A percentile compares a stretch with the other conserved stretches of the same genome.
Conservation (phyloP, 2,113 vertebrate genomes). For the Nibea coibor region DNA sequence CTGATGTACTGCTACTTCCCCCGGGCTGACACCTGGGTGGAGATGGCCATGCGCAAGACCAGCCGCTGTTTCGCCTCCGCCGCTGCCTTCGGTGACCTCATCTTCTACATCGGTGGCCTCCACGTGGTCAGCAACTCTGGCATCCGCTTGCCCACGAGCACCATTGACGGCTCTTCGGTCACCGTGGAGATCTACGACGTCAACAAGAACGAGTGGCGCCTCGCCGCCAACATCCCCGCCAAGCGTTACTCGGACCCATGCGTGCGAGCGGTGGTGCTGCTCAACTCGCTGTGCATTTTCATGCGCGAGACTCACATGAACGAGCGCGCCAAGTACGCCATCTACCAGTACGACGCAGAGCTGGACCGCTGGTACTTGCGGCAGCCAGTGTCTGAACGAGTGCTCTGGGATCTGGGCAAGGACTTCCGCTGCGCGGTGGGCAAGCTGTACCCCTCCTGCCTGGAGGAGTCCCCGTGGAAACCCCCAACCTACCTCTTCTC, state of each 20-base stretch:
- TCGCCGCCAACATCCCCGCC: constrained; percentile 94
- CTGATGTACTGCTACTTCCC: constrained; percentile 97
- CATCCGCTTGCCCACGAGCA: constrained; percentile 89
- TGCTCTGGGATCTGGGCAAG: constrained; percentile 95
- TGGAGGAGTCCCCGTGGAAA: constrained; percentile 98
- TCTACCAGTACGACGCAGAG: constrained; percentile 94
- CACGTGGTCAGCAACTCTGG: constrained; percentile 95
- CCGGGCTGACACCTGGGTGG: constrained; percentile 94
- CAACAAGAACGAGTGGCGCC: constrained; percentile 95
- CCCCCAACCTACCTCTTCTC: constrained; percentile 96
- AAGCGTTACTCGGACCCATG: constrained; percentile 95
- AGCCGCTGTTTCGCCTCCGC: constrained; percentile 96
- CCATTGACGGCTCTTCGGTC: constrained; percentile 92
- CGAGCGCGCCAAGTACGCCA: constrained; percentile 94
- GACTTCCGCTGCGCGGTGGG: constrained; percentile 97
- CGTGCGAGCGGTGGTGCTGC: constrained; percentile 92
- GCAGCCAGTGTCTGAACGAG: constrained; percentile 95
- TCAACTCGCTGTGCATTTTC: constrained; percentile 93
- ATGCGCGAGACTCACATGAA: constrained; percentile 96
- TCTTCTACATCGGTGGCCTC: constrained; percentile 96
- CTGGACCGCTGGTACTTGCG: constrained; percentile 93
- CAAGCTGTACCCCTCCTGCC: constrained; percentile 98
- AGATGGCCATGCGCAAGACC: constrained; percentile 94
- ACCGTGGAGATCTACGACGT: constrained; percentile 96
- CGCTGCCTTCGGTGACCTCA: constrained; percentile 92